Conservation (phyloP, 2,113 vertebrate species). For the Rissa tridactyla region DNA sequence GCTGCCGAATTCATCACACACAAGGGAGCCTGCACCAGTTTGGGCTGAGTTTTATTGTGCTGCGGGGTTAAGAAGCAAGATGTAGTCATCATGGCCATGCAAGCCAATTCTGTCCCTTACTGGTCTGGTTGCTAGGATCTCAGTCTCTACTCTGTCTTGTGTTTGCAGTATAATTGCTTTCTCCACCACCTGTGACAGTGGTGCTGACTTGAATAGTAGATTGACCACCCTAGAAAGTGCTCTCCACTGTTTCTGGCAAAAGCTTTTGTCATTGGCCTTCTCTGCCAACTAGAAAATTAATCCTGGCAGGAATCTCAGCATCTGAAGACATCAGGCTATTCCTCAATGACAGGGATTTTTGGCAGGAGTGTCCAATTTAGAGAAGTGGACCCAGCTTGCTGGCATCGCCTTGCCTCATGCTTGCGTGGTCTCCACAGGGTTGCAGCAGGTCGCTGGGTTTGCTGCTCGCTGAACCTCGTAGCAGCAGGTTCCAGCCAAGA, state of each 20-base stretch:
- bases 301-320: neutral
- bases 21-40: neutral
- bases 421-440: neutral
- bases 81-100: neutral
- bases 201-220: neutral
- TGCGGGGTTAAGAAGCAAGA: neutral
- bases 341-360: neutral
- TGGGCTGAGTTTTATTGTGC: neutral
- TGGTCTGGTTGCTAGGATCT: neutral
- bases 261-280: neutral
- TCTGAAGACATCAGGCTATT: neutral
- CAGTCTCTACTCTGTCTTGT: neutral
- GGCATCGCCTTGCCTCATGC: neutral
- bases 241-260: neutral
- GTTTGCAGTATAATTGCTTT: neutral
- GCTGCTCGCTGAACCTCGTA: fast-evolving
- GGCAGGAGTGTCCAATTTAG: neutral
- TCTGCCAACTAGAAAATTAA: neutral
- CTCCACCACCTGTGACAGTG: neutral
- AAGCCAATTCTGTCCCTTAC: neutral
- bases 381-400: neutral
- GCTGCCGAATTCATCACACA: neutral
- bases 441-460: neutral
- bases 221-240: neutral
- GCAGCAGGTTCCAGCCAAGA: neutral